These are phyloP conservation scores for Xenopus petersii DNA, from an alignment of 2,797 vertebrate species.

Conservation along the genomic window DNA sequence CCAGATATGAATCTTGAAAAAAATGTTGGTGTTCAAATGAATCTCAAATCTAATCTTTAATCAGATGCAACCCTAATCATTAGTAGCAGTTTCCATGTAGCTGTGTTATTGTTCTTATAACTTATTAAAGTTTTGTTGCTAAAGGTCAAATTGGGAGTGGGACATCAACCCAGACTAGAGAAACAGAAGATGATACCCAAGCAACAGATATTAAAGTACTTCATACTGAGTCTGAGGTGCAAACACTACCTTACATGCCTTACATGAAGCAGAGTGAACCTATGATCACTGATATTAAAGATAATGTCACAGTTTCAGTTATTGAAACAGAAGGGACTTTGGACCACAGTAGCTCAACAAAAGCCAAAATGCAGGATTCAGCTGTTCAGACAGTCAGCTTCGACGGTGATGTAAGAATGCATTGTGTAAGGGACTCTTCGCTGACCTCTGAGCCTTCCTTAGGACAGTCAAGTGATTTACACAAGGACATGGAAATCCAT, in stretches of 20 bases:
- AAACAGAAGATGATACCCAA: conserved; percentile 52
- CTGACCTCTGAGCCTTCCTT: conserved; percentile 43
- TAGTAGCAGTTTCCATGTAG: no score
- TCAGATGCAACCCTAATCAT: no score
- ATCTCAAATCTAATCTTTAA: no score
- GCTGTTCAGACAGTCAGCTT: conserved; percentile 65
- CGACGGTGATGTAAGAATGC: conserved; percentile 45
- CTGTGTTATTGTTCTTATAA: no score
- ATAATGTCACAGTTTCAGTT: conserved; percentile 46
- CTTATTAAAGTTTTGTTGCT: no score
- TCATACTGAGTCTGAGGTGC: conserved; percentile 44
- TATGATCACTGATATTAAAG: conserved; percentile 49
- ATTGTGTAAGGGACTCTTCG: conserved; percentile 21
- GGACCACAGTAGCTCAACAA: conserved; percentile 51
- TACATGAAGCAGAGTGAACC: conserved; percentile 52
- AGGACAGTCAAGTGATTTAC: conserved; percentile 34
- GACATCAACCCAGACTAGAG: conserved; percentile 51
- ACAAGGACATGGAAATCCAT: conserved; percentile 9
- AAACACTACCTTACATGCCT: conserved; percentile 39
- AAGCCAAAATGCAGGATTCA: conserved; percentile 69
- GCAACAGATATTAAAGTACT: conserved; percentile 46
- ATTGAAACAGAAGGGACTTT: conserved; percentile 51
- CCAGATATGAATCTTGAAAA: no score
- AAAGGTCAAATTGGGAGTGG: conserved; percentile 36
- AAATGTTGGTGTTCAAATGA: no score